These are phyloP conservation scores for Halisarca cf. caerulea DNA, from an alignment of 37 sponge, comb jelly and placozoan species.

Conservation along the genomic window DNA sequence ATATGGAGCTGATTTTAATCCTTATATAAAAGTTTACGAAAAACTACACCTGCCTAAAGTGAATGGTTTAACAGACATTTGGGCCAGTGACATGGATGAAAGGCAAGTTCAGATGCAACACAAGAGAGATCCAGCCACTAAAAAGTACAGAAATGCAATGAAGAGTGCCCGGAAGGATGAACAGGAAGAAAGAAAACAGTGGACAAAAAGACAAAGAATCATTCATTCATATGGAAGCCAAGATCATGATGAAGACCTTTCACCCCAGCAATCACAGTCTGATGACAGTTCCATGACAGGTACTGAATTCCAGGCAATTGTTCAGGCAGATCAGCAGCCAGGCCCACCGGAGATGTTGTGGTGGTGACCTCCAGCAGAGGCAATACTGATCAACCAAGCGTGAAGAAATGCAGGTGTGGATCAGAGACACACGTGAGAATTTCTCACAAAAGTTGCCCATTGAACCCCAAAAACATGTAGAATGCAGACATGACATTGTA, in stretches of 20 bases:
- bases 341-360: background rate
- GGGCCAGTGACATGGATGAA: background rate
- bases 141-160: background rate
- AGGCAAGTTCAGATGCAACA: background rate
- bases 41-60: background rate
- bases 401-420: conserved; percentile 7
- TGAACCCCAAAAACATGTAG: background rate
- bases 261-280: background rate
- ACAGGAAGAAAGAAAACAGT: conserved; percentile 10
- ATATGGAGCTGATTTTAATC: background rate
- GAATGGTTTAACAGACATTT: background rate
- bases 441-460: background rate
- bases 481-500: background rate
- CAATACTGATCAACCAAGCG: background rate
- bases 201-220: conserved; percentile 4
- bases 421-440: background rate
- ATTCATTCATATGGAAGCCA: background rate
- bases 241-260: background rate
- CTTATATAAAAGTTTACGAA: background rate
- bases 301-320: background rate
- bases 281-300: background rate
- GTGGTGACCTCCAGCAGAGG: background rate
- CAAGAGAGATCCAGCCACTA: background rate
- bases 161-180: background rate
- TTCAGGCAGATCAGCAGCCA: background rate